Evolutionary conservation across 1,140 invertebrate species (phyloP), one percentile per base, ranked within the genome.

Genomic region (Cataglyphis hispanica): DNA sequence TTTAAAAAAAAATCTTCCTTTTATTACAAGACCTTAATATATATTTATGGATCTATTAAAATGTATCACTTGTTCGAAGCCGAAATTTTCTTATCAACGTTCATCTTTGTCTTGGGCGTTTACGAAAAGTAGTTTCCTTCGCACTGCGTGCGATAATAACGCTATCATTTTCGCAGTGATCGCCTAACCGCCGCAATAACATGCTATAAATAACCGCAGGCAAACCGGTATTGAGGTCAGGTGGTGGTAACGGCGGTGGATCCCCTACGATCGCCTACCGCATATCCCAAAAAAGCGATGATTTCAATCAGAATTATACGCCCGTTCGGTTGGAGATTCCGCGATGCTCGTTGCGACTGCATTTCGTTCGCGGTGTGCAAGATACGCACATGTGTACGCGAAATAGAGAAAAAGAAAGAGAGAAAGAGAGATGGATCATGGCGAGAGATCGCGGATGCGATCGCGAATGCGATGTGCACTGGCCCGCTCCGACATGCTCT

Each of bases 401-500:
- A 46, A 13, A 46, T 16, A 6, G 46, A 50, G 16, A 50, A 4
- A 50, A 6, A 50, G 43, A 13, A 4, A 46, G 13, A 46, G 43
- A 46, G 40, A 43, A 11, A 43, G 13, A 31, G 70, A 69, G 78
- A 87, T 13, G 50, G 61, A 85, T 87, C 80, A 75, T 61, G 72
- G 88, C 88, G 89, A 92, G 91, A 93, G 91, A 93, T 92, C 90
- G 89, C 91, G 78, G 90, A 90, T 50, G 46, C 46, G 46, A 50
- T 50, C 91, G 91, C 88, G 92, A 93, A 92, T 93, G 90, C 91
- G 88, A 93, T 93, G 92, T 92, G 92, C 93, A 94, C 91, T 94
- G 92, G 93, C 93, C 93, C 90, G 93, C 92, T 92, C 89, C 86
- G 93, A 89, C 91, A 93, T 92, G 94, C 93, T 94, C 94, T 94